Evolutionary conservation across 2,888 invertebrate genomes (phyloP).

Genomic region (Fabriciana adippe): DNA sequence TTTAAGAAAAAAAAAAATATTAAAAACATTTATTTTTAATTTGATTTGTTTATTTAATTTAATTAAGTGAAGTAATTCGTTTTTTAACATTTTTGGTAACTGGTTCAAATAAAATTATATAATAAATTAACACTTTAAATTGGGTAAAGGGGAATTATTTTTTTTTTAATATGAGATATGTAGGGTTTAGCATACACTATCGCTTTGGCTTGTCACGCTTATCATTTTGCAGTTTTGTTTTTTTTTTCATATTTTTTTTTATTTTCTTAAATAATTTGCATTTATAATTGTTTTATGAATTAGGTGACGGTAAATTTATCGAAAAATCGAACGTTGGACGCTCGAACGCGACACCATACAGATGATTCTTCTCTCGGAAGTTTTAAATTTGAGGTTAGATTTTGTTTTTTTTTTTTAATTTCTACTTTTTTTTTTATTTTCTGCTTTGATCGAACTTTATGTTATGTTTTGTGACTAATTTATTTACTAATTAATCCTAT

Average conservation of each 20-base stretch:
- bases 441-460: not conserved
- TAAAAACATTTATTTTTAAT: no score
- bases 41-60: no score
- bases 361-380: conserved; percentile 87
- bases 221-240: conserved; percentile 10
- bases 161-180: not conserved
- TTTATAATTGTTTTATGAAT: conserved; percentile 41
- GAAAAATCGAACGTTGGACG: conserved; percentile 61
- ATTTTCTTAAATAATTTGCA: not conserved
- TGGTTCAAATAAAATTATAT: no score
- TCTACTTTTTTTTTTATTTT: not conserved
- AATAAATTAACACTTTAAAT: no score
- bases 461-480: not conserved
- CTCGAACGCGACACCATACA: conserved; percentile 83
- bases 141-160: not conserved
- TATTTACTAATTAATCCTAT: not conserved
- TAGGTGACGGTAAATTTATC: conserved; percentile 70
- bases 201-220: conserved; percentile 1
- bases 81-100: no score
- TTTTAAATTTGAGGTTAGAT: conserved; percentile 85
- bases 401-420: conserved; percentile 34
- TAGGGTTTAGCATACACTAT: not conserved
- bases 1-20: no score
- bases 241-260: conserved; percentile 25
- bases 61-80: no score